These are phyloP conservation scores for Anarhynchus alexandrinus DNA, from an alignment of 2,113 vertebrate genomes.

Conservation along the genomic window DNA sequence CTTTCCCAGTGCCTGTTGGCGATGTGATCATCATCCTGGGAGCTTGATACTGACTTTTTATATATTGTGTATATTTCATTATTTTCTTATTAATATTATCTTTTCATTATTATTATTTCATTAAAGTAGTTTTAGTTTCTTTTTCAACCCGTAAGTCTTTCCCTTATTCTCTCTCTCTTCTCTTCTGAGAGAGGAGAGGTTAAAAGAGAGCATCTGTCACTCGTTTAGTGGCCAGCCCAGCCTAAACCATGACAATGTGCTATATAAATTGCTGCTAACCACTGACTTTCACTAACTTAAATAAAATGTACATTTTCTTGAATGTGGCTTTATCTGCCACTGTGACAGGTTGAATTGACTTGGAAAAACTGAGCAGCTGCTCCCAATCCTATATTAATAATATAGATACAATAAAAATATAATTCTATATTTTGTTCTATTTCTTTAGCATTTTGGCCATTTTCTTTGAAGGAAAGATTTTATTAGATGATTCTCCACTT, in stretches of 20 bases:
- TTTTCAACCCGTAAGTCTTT: neutral
- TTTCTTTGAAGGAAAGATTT: too few species aligned
- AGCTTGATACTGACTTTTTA: neutral
- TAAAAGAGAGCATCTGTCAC: neutral
- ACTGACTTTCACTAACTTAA: too few species aligned
- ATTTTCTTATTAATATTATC: neutral
- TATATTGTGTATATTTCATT: neutral
- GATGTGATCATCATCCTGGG: neutral
- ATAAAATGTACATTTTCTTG: too few species aligned
- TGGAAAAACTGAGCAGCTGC: too few species aligned
- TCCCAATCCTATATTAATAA: too few species aligned
- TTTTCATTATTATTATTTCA: neutral
- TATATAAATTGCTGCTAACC: too few species aligned
- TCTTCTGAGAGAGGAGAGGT: neutral
- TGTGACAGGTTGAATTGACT: too few species aligned
- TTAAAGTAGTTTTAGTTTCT: neutral
- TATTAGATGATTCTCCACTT: too few species aligned
- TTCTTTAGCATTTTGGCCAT: too few species aligned
- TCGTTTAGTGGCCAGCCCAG: neutral
- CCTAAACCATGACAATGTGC: neutral
- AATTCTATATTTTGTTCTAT: too few species aligned
- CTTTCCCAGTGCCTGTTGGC: neutral
- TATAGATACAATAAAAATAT: too few species aligned
- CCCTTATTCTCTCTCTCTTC: neutral
- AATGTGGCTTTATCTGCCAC: too few species aligned